Conservation (phyloP, 2,888 invertebrate genomes). For the Trypoxylon attenuatum region DNA sequence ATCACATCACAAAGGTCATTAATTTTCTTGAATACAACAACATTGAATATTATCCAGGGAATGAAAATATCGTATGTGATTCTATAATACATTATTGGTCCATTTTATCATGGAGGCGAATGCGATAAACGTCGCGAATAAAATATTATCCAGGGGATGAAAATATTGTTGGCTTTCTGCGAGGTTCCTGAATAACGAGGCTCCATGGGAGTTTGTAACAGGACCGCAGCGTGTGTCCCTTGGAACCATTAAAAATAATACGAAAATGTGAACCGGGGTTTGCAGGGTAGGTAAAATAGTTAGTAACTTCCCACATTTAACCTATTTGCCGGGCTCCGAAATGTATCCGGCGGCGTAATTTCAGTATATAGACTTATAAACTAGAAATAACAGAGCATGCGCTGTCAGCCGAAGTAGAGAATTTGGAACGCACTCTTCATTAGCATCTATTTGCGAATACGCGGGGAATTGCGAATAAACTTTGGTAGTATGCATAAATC, state of each 20-base stretch:
- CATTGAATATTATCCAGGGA: too few species aligned
- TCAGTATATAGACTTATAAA: constrained; percentile 8
- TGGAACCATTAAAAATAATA: constrained; percentile 2
- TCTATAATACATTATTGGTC: too few species aligned
- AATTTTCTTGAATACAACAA: too few species aligned
- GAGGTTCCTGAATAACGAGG: too few species aligned
- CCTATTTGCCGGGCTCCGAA: neutral
- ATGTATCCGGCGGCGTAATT: constrained; percentile 8
- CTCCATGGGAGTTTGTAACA: too few species aligned
- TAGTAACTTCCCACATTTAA: neutral
- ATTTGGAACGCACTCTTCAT: constrained; percentile 17
- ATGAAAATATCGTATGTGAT: too few species aligned
- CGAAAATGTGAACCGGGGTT: neutral
- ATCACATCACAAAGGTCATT: too few species aligned
- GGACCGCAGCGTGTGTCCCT: too few species aligned
- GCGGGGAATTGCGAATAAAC: constrained; percentile 3
- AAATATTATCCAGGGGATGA: too few species aligned
- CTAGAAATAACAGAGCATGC: neutral
- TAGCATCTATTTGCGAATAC: constrained; percentile 17
- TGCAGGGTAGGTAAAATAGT: neutral
- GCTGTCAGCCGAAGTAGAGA: neutral
- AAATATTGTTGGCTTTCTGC: too few species aligned
- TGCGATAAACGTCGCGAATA: too few species aligned
- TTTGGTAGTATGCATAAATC: constrained; percentile 1
- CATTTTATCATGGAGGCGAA: too few species aligned